Base-by-base conservation (phyloP, 2,113 vertebrate genomes). In the Poecilia latipinna region DNA sequence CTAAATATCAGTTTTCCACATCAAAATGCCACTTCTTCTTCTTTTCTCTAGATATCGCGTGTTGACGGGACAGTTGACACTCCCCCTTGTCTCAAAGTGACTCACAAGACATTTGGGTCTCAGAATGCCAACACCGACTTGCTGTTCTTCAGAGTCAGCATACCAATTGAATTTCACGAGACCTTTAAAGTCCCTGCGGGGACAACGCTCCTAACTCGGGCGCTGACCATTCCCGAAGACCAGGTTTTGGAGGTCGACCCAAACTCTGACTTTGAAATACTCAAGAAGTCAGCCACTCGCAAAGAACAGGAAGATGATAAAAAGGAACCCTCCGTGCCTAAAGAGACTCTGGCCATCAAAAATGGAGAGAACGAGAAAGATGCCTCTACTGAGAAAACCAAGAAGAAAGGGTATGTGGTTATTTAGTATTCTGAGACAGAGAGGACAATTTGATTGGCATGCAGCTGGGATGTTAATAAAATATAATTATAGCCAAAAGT, bases 131-230 rank as follows among this genome's bases (percentile, higher is more conserved):
- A 96, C n/a, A 96, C 94, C 19, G 96, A 97, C 82, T 91, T 97
- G 90, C 82, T 97, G 32, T 97, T 98, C 84, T 88, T 97, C 63
- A 94, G 97, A 37, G 94, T 98, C 51, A 97, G 97, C 83, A 95
- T 98, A 90, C 97, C 97, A 0, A 95, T 98, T n/a, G 96, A 97
- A 91, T 98, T 98, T 90, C 94, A 97, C 2, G 96, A 97, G 84
- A 95, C 90, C 1, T 97, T 97, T 83, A 96, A 96, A 78, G 93
- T 96, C 80, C 92, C 93, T 0, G 93, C 96, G 0, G 96, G 96
- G 4, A 95, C 96, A 35, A 96, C 96, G 0, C 96, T 96, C 0
- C 91, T 98, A 44, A 96, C 96, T 6, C 92, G 95, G 6, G 77
- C 96, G 0, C 79, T 95, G 63, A 94, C 94, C 66, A 95, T 96